These are phyloP conservation scores for Tor tambroides DNA, from an alignment of 2,113 vertebrate species.

Conservation along the genomic window DNA sequence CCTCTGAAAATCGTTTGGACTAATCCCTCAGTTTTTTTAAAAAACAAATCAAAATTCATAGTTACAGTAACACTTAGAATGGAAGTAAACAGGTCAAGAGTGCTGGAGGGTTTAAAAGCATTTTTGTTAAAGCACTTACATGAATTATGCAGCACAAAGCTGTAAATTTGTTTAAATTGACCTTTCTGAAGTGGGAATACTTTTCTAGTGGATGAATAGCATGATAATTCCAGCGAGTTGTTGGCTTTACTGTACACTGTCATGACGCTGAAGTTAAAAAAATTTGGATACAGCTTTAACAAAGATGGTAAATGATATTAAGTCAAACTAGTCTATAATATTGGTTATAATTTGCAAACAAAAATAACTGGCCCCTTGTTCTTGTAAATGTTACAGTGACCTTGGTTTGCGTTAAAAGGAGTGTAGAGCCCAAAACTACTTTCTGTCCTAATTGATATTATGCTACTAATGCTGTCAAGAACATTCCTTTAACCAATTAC, in stretches of 20 bases:
- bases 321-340: too few species aligned
- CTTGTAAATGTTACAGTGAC: background rate
- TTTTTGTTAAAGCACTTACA: background rate
- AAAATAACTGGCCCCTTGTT: background rate
- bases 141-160: background rate
- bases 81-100: constrained; percentile 6
- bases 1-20: background rate
- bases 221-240: background rate
- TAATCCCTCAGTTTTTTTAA: background rate
- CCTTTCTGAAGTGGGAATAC: background rate
- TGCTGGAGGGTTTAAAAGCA: background rate
- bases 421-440: background rate
- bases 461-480: background rate
- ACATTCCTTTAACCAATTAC: constrained; percentile 15
- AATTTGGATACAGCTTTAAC: background rate
- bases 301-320: too few species aligned
- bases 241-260: too few species aligned
- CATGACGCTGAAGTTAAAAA: too few species aligned
- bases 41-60: background rate
- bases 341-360: too few species aligned
- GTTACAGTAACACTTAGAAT: background rate
- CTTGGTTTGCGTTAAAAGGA: background rate
- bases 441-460: background rate
- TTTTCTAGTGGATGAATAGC: background rate
- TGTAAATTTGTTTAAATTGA: background rate